Evolutionary conservation across 2,888 invertebrate species (phyloP), one percentile per base, ranked within the genome.

Genomic region (Adineta ricciae): DNA sequence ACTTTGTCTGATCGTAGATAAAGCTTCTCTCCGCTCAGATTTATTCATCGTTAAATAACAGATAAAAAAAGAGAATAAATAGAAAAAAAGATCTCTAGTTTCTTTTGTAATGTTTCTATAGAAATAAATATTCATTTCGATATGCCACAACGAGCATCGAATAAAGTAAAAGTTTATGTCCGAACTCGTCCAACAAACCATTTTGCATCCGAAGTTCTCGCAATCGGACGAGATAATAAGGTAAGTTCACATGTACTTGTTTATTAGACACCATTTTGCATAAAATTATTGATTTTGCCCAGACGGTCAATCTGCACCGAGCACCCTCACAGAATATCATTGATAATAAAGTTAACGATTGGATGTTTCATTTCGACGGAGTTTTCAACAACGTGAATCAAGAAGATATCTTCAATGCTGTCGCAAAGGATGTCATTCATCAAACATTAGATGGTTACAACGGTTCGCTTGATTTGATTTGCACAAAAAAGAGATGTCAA

Each of bases 311-410:
- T 87, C 87, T 90, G 24, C 90, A 90, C 87, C 86, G 88, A 88
- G 3, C 87, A 88, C 83, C 89, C 38, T 78, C 78, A n/a, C 36
- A 88, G 86, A 89, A 89, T 14, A 88, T 89, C 46, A 89, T 90
- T 64, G 90, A 91, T 87, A 90, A 90, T 86, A 90, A 90, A 87
- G 89, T 90, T 83, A 86, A 88, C 84, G 90, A 90, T 87, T 91
- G 90, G 90, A 89, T 89, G 16, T 91, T 90, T 86, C 88, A 88
- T 86, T 86, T 90, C 82, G 90, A 91, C 87, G 90, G 90, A 19
- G 88, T 90, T 16, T 88, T 90, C 83, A 89, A 90, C 87, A 90
- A 90, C 87, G 87, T 89, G 50, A 88, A 88, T 73, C 91, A 91
- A 87, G 90, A 90, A 27, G 87, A 89, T 49, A 89, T 90, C 2